Percentiles rank a stretch among this genome's conserved stretches.
phyloP scores from a whole-genome alignment of 2,113 vertebrate genomes.

The Numida meleagris region DNA sequence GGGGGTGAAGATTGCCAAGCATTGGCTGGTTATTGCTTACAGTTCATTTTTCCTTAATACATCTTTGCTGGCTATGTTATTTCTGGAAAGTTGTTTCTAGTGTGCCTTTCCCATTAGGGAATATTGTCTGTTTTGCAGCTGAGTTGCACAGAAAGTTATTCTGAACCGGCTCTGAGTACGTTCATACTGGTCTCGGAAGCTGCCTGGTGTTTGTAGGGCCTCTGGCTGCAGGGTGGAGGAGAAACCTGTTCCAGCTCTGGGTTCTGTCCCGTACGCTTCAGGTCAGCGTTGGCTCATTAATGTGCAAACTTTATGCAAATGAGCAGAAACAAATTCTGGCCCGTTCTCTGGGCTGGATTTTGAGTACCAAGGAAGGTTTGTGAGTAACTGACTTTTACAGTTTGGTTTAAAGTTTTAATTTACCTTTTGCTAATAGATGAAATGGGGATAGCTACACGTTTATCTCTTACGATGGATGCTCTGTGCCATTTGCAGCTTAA shows the following conservation, averaged over 20 bases:
- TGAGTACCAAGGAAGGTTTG: not conserved
- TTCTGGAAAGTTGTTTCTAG: slow-evolving; percentile 65
- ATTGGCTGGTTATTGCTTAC: slow-evolving; percentile 64
- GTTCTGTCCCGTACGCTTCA: not conserved
- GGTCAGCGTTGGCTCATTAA: accelerated
- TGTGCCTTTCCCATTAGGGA: slow-evolving; percentile 60
- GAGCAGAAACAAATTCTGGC: not conserved
- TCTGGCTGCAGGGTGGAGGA: not conserved
- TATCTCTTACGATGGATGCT: not conserved
- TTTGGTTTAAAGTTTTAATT: not conserved
- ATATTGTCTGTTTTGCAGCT: slow-evolving; percentile 63
- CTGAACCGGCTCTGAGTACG: slow-evolving; percentile 7
- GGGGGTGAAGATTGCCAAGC: slow-evolving; percentile 52
- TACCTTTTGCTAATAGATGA: not conserved
- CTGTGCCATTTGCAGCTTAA: not conserved
- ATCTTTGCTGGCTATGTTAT: slow-evolving; percentile 65
- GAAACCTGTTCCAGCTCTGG: not conserved
- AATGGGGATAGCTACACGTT: accelerated
- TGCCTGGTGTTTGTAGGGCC: not conserved
- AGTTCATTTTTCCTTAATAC: slow-evolving; percentile 61
- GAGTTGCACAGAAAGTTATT: slow-evolving; percentile 27
- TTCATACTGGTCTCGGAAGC: not conserved
- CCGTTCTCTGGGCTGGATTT: not conserved
- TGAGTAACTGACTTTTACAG: not conserved
- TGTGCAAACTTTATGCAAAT: not conserved